These are phyloP conservation scores for Syndactyla subalaris DNA, from an alignment of 2,797 vertebrate genomes.

Conservation along the genomic window DNA sequence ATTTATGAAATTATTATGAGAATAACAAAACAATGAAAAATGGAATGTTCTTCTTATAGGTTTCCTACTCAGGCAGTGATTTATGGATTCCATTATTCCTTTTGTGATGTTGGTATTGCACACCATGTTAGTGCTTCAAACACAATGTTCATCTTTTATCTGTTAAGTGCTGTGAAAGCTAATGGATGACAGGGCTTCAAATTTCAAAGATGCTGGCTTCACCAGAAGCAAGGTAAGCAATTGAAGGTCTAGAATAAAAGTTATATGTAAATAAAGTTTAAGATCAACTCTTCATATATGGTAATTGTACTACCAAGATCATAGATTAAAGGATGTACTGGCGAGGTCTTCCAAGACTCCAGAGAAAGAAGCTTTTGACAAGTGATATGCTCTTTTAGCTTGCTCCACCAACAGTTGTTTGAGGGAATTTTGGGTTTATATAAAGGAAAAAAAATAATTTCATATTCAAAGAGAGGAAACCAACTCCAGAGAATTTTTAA, in stretches of 20 bases:
- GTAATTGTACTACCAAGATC: background rate
- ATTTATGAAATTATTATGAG: background rate
- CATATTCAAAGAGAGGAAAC: background rate
- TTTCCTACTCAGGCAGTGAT: background rate
- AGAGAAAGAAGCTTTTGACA: background rate
- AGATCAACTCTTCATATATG: background rate
- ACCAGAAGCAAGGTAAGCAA: background rate
- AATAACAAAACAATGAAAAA: background rate
- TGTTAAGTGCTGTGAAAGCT: background rate
- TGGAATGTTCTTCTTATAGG: background rate
- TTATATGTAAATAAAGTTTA: background rate
- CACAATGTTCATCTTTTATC: background rate
- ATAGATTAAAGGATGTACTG: background rate
- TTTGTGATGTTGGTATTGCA: background rate
- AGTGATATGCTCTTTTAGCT: background rate
- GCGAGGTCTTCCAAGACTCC: background rate
- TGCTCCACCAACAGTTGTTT: background rate
- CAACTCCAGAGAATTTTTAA: background rate
- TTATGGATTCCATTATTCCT: background rate
- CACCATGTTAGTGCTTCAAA: background rate
- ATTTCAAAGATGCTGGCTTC: background rate
- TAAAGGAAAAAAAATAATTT: background rate
- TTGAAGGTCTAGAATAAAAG: background rate
- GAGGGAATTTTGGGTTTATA: accelerated
- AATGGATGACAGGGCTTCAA: background rate